Evolutionary conservation across 2,888 invertebrate species (phyloP), one percentile per base, ranked within the genome.

Genomic region (Archips xylosteana): DNA sequence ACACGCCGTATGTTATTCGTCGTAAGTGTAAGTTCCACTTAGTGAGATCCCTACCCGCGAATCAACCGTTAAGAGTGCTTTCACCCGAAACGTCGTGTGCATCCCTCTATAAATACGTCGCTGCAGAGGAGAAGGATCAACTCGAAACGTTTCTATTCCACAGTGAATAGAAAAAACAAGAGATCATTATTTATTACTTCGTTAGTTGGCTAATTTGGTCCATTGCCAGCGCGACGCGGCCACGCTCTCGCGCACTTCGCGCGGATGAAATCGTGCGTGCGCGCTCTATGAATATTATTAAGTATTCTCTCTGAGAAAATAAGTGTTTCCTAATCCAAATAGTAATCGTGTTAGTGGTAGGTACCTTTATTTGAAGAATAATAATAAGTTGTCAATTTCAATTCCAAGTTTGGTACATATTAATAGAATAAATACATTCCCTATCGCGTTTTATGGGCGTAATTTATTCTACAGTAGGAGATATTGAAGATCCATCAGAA

Each of bases 181-280:
- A 94, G 93, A 93, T 90, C 89, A 93, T 94, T 91, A 94, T 94
- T 94, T 94, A 94, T 94, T 93, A 94, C 92, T 93, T 91, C 89
- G 93, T 92, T 92, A 92, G 92, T 90, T 91, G 89, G 92, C 90
- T 94, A 94, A 94, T 94, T 94, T 93, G 93, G 94, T 94, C 92
- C 87, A 89, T 81, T 88, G 93, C 90, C 92, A 90, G 89, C 88
- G 88, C 83, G 84, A 83, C 88, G 84, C 85, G 85, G 95, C 94
- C 76, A 92, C 92, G 92, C 92, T 94, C 93, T 93, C 93, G 89
- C 89, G 91, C 90, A 84, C 89, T 83, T 83, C 78, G 82, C 84
- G 83, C 85, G 78, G 87, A 90, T 89, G 88, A 89, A 90, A 92
- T 90, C 90, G 92, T 92, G 92, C 92, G 92, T 91, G 91, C 84